These are phyloP conservation scores for Drosophila hydei DNA, from an alignment of 1,140 invertebrate genomes.

Conservation along the genomic window DNA sequence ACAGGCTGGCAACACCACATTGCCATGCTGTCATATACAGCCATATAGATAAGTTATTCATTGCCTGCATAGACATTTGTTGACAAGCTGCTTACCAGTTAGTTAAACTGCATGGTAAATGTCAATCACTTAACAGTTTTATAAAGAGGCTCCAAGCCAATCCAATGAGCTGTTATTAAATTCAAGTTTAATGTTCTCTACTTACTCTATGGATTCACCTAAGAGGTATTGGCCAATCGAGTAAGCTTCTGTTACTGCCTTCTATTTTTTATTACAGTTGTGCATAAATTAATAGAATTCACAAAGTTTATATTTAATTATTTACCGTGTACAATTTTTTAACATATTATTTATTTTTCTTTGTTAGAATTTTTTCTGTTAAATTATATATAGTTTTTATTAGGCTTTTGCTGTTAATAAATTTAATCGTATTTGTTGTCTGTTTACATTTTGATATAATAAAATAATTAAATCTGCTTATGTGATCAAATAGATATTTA, in stretches of 20 bases:
- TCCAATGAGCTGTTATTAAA: no score
- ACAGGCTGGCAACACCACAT: no score
- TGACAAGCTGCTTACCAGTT: no score
- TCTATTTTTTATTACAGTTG: conserved; percentile 12
- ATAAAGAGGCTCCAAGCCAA: no score
- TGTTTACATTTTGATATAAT: not conserved
- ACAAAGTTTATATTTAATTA: conserved; percentile 58
- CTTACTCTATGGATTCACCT: not conserved
- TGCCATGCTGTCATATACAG: no score
- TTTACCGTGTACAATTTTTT: conserved; percentile 45
- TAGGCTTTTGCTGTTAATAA: not conserved
- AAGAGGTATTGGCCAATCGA: not conserved
- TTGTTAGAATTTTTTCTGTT: conserved; percentile 3
- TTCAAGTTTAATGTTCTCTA: no score
- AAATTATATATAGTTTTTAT: not conserved
- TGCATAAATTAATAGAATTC: conserved; percentile 68
- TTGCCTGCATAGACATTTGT: no score
- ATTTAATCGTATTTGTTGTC: not conserved
- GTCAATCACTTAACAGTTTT: no score
- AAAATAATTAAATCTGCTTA: not conserved
- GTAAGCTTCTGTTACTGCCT: conserved; percentile 1
- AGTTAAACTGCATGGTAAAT: no score
- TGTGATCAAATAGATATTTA: conserved; percentile 5
- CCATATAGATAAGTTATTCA: no score
- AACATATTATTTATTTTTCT: conserved; percentile 31